Evolutionary conservation across 2,888 invertebrate species (phyloP).

Genomic region (Euzetes globulus): DNA sequence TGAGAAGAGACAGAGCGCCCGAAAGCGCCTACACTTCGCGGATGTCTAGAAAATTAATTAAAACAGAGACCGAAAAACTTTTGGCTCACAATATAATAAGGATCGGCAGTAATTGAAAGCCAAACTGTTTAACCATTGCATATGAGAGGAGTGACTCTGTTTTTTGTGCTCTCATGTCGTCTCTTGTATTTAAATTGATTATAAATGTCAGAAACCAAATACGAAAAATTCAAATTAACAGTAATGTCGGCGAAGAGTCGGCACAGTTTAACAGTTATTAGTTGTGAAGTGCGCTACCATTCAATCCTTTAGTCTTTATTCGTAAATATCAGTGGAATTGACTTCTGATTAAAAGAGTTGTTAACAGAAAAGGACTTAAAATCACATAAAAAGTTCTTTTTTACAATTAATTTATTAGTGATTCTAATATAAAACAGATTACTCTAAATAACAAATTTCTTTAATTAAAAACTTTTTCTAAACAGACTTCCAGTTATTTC

Average conservation of each 20-base stretch:
- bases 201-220: neutral
- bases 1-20: neutral
- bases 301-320: neutral
- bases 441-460: too few relatives aligned
- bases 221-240: neutral
- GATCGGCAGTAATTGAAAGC: slow-evolving; percentile 17
- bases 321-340: neutral
- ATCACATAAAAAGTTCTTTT: neutral
- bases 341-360: neutral
- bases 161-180: neutral
- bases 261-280: neutral
- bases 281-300: neutral
- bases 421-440: too few relatives aligned
- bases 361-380: neutral
- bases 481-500: neutral
- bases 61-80: slow-evolving; percentile 11
- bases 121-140: neutral
- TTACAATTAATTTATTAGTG: neutral
- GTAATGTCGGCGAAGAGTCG: neutral
- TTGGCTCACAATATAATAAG: neutral
- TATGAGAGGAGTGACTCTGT: neutral
- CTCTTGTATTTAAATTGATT: slow-evolving; percentile 10
- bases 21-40: slow-evolving; percentile 9
- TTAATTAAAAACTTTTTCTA: too few relatives aligned
- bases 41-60: slow-evolving; percentile 16